A percentile compares a stretch with the other conserved stretches of the same genome.
Conservation (phyloP, 2,113 vertebrate species). For the Chinchilla lanigera region DNA sequence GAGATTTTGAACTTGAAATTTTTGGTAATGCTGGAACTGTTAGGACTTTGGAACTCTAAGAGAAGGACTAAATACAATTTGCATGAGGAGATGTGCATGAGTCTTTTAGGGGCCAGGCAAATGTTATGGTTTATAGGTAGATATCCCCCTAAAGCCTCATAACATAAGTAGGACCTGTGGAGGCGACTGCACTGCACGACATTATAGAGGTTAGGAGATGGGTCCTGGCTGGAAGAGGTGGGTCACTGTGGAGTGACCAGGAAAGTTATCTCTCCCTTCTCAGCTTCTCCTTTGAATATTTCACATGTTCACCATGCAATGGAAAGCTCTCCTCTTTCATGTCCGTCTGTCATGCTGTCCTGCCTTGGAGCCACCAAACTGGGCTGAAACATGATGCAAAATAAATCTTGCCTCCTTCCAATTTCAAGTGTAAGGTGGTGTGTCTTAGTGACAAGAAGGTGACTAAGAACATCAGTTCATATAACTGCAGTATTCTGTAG, state of each 20-base stretch:
- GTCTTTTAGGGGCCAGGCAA: neutral
- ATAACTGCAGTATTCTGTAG: neutral
- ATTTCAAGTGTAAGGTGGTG: neutral
- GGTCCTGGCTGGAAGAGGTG: neutral
- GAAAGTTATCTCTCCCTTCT: neutral
- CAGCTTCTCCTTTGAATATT: neutral
- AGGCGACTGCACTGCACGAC: neutral
- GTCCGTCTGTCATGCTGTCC: neutral
- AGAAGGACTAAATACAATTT: neutral
- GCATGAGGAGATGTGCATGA: neutral
- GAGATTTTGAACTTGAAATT: neutral
- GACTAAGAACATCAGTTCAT: neutral
- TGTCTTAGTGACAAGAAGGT: neutral
- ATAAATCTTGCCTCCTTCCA: neutral
- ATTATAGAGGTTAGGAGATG: neutral
- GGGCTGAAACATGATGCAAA: neutral
- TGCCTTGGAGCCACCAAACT: neutral
- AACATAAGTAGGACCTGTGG: neutral
- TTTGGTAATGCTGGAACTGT: neutral
- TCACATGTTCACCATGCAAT: neutral
- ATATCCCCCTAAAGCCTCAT: neutral
- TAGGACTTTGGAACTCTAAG: neutral
- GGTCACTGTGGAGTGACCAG: neutral
- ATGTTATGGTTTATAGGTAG: neutral
- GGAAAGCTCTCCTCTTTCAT: neutral